Conservation (phyloP, 2,797 vertebrate species). For the Euthynnus affinis region DNA sequence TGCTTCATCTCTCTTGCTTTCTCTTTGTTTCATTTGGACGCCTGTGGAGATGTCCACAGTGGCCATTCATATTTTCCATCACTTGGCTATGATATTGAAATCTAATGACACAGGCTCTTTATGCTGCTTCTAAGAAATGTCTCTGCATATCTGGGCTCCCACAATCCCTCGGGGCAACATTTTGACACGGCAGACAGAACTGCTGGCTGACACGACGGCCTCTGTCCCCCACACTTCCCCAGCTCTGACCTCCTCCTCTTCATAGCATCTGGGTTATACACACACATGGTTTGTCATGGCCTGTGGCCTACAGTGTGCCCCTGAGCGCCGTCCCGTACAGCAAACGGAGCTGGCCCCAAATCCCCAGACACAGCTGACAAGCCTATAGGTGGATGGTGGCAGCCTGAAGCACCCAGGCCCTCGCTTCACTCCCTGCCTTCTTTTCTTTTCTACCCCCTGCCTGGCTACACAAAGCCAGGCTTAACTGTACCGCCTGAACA, state of each 20-base stretch:
- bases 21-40: constrained; percentile 63
- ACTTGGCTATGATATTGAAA: constrained; percentile 74
- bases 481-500: constrained; percentile 61
- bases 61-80: constrained; percentile 69
- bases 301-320: constrained; percentile 66
- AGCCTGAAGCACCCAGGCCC: constrained; percentile 33
- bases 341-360: constrained; percentile 59
- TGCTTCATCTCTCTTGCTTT: constrained; percentile 36
- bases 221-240: constrained; percentile 53
- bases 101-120: constrained; percentile 64
- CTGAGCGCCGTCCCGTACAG: constrained; percentile 49
- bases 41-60: constrained; percentile 63
- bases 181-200: constrained; percentile 67
- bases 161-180: constrained; percentile 66
- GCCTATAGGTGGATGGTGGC: constrained; percentile 62
- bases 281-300: constrained; percentile 68
- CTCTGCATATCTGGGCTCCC: constrained; percentile 55
- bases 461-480: constrained; percentile 64
- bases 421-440: constrained; percentile 32
- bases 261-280: constrained; percentile 79
- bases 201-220: constrained; percentile 60
- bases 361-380: constrained; percentile 57
- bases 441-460: constrained; percentile 49
- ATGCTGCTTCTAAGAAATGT: constrained; percentile 45
- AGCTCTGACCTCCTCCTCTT: constrained; percentile 70